Base-by-base conservation (phyloP, 2,113 vertebrate species). In the Petaurus breviceps region DNA sequence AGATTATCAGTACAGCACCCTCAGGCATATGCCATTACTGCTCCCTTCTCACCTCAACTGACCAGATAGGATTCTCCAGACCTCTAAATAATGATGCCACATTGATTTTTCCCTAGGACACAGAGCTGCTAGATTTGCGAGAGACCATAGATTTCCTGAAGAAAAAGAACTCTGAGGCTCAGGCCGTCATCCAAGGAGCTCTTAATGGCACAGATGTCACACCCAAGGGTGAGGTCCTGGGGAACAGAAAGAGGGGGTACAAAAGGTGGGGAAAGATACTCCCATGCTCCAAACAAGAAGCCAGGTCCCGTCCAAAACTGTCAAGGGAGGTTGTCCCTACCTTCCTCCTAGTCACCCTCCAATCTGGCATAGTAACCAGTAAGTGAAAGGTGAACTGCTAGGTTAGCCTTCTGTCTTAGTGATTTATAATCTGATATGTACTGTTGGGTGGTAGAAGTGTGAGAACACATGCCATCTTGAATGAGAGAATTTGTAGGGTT, bases 81-180 rank as follows among this genome's bases (percentile, higher is more conserved):
- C 22, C 50, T 84, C 31, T 50, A 53, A 0, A 37, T 8, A 24
- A 46, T 9, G 26, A 37, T 31, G 0, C 23, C 0, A 0, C 14
- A 3, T 10, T 93, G 89, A 0, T 89, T 50, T 91, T 92, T 90
- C 94, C 49, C 96, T 92, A 99, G 99, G 99, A 99, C 97, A 98
- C 99, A 0, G 99, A 99, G 97, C 98, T 99, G 98, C 3, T 98
- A 89, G 99, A 99, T 46, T 97, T 99, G 97, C 98, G 99, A 84
- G 99, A 99, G 94, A 99, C 99, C 61, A 99, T 99, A 0, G 99
- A 99, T 89, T 96, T 98, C 61, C 98, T 99, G 93, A 99, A 99
- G 98, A 95, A 98, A 96, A 99, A 98, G 98, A 99, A 99, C 96
- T 99, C 99, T 0, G 99, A 99, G 97, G 99, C 99, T 28, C 99